Evolutionary conservation across 2,888 invertebrate genomes (phyloP), one percentile per base, ranked within the genome.

Genomic region (Thumatha senex): DNA sequence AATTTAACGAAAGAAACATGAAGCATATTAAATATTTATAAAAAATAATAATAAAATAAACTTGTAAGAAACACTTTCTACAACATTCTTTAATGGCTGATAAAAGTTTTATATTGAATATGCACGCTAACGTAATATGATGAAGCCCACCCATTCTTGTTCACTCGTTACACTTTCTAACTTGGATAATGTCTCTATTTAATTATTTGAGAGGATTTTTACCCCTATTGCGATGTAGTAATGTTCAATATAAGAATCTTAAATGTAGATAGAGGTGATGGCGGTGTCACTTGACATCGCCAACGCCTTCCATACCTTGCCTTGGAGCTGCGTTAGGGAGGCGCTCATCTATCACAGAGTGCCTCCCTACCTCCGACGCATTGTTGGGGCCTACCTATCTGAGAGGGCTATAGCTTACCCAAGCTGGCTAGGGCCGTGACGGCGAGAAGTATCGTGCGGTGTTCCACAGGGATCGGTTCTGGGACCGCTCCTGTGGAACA

Each of bases 91-190:
- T 56, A 47, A 49, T 61, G 24, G 5, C 24, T 44, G 58, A 54
- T 61, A 69, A 66, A 62, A 67, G 66, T 62, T 63, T 56, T 11
- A 31, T 10, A 61, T 65, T 63, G 58, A 62, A 57, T 61, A 61
- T 61, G 51, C 54, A 55, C 66, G 53, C 47, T 59, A 54, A 61
- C 46, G 59, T 56, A 11, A 24, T n/a, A 51, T 56, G 61, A 63
- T 64, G n/a, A 65, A 59, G 51, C 44, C 48, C 50, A 46, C 39
- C 51, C 45, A 48, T 51, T 61, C 62, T 61, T 53, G 42, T 56
- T 62, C 52, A 48, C 18, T 14, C 67, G 78, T 73, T 70, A 76
- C 79, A 77, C 78, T 80, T 80, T 80, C 80, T 78, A 77, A 70
- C 58, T 63, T 36, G 7, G 33, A 59, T 74, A 74, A 72, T 74